These are phyloP conservation scores for Amblyornis subalaris DNA, from an alignment of 2,113 vertebrate species.

Conservation along the genomic window DNA sequence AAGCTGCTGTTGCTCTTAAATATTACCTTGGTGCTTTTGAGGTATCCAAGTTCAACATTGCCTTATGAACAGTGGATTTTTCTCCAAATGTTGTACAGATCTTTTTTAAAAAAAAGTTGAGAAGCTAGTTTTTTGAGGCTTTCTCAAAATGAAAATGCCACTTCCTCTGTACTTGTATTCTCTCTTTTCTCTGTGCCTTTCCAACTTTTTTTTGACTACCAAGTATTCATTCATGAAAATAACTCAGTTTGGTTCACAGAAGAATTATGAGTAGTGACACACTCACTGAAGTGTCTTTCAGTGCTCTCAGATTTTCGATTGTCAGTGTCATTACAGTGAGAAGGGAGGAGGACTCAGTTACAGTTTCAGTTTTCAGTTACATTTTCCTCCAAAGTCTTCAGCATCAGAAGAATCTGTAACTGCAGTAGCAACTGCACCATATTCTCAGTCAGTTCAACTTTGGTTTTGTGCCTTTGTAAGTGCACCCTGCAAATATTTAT, in stretches of 20 bases:
- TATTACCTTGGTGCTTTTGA: background rate
- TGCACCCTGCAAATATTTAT: background rate
- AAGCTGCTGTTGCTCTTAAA: background rate
- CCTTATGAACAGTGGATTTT: background rate
- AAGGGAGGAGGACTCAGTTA: background rate
- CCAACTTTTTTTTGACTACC: background rate
- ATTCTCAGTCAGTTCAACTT: background rate
- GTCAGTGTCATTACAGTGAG: background rate
- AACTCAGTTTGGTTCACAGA: background rate
- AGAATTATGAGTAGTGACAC: background rate
- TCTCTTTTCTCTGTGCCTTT: background rate
- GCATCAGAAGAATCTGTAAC: background rate
- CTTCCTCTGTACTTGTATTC: background rate
- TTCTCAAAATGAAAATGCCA: background rate
- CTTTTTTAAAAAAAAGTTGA: background rate
- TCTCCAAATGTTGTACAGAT: background rate
- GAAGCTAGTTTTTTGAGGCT: background rate
- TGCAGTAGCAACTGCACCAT: background rate
- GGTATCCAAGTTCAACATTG: background rate
- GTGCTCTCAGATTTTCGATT: background rate
- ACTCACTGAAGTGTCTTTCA: background rate
- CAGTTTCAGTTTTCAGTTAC: background rate
- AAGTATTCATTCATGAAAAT: background rate
- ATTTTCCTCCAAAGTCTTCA: background rate
- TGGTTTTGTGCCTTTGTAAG: background rate